Conservation (phyloP, 2,797 vertebrate genomes). For the Vireo griseus region DNA sequence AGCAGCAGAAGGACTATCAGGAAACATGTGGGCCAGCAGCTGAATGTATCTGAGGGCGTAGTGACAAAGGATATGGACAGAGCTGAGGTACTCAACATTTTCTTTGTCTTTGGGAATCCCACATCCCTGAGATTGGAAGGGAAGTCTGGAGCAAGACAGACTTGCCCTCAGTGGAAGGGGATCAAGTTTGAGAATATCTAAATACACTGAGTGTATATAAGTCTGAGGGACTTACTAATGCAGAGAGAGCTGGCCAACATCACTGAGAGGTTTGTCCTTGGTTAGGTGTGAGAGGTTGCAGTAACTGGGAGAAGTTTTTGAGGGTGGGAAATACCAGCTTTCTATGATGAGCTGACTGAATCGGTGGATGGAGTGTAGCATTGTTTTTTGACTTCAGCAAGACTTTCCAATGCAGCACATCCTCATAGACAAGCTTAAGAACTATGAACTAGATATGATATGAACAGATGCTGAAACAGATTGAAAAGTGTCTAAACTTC, state of each 20-base stretch:
- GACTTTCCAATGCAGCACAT: background rate
- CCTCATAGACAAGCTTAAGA: background rate
- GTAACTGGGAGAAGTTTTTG: background rate
- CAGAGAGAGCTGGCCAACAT: background rate
- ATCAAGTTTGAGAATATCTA: background rate
- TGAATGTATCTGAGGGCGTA: background rate
- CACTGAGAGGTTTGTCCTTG: background rate
- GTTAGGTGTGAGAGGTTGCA: background rate
- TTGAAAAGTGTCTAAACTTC: background rate
- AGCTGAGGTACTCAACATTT: fast-evolving
- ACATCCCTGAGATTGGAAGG: background rate
- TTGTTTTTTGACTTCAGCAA: background rate
- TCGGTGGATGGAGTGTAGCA: background rate
- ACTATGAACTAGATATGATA: background rate
- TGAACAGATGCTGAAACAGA: background rate
- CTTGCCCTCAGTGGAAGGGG: background rate
- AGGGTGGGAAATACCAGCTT: background rate
- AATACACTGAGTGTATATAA: background rate
- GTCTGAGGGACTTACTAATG: background rate
- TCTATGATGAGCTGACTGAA: background rate
- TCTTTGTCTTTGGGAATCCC: background rate
- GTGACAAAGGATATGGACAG: background rate
- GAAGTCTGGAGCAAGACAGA: background rate
- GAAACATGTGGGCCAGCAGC: background rate
- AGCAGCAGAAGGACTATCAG: background rate